These are phyloP conservation scores for Nezara viridula DNA, from an alignment of 2,888 invertebrate species.

Conservation along the genomic window DNA sequence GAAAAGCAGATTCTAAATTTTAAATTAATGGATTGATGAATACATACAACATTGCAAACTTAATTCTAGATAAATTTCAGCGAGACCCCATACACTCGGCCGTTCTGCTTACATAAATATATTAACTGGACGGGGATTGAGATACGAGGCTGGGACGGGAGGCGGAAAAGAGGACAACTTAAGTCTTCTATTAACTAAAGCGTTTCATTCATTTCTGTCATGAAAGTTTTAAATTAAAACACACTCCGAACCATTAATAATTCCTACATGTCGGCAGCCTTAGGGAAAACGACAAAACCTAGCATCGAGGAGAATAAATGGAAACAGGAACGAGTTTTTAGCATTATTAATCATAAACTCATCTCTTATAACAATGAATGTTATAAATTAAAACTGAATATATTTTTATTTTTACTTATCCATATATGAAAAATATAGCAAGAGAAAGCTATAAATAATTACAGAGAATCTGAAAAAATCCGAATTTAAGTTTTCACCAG, in stretches of 20 bases:
- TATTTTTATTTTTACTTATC: too few species aligned
- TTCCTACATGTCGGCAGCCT: background rate
- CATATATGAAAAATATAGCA: too few species aligned
- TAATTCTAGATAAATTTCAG: background rate
- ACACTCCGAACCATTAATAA: background rate
- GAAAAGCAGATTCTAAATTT: too few species aligned
- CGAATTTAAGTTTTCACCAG: too few species aligned
- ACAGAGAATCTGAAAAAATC: too few species aligned
- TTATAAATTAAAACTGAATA: too few species aligned
- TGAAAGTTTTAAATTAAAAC: constrained; percentile 17
- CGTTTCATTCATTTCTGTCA: constrained; percentile 1
- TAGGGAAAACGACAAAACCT: background rate
- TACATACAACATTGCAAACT: too few species aligned
- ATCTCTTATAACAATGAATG: background rate
- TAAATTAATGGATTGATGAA: too few species aligned
- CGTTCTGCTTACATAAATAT: background rate
- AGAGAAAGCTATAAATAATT: too few species aligned
- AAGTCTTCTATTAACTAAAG: background rate
- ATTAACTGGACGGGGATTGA: background rate
- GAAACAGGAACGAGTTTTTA: background rate
- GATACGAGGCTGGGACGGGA: background rate
- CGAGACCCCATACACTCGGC: background rate
- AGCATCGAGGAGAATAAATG: background rate
- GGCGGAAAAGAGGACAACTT: background rate
- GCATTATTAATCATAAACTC: background rate